Percentiles rank a stretch among this genome's conserved stretches.
Conservation (phyloP, 2,113 vertebrate genomes). For the Callionymus lyra region DNA sequence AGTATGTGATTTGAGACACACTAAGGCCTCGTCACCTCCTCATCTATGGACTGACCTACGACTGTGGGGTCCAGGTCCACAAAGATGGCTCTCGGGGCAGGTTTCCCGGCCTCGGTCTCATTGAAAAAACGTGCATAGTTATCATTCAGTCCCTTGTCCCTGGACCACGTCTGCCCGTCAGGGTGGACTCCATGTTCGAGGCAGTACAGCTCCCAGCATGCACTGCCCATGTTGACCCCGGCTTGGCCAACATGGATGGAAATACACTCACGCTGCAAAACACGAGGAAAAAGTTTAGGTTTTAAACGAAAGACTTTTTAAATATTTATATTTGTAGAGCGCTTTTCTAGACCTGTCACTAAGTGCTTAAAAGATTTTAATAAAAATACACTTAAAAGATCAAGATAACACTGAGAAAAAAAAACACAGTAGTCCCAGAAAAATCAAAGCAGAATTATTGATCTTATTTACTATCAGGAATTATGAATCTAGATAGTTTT, state of each 20-base stretch:
- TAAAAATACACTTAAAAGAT: too few species aligned
- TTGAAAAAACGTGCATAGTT: slow-evolving; percentile 72
- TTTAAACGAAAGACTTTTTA: too few species aligned
- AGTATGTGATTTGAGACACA: too few species aligned
- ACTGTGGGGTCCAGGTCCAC: slow-evolving; percentile 79
- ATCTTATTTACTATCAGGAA: too few species aligned
- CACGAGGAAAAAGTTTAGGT: background rate
- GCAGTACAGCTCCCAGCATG: slow-evolving; percentile 84
- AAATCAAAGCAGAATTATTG: too few species aligned
- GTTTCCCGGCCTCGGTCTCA: slow-evolving; percentile 74
- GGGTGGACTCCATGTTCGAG: slow-evolving; percentile 70
- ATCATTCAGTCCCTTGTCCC: slow-evolving; percentile 67
- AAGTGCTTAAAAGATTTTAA: too few species aligned
- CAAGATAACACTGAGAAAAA: too few species aligned
- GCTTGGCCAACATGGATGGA: slow-evolving; percentile 81
- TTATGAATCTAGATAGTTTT: too few species aligned
- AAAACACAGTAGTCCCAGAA: too few species aligned
- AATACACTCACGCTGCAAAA: slow-evolving; percentile 66
- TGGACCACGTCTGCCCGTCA: slow-evolving; percentile 71
- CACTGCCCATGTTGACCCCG: slow-evolving; percentile 85
- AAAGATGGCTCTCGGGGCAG: slow-evolving; percentile 74
- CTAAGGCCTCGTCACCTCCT: background rate
- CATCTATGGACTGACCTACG: too few species aligned
- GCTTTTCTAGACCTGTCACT: too few species aligned
- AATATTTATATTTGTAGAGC: too few species aligned